Evolutionary conservation across 2,113 vertebrate species (phyloP), one percentile per base, ranked within the genome.

Genomic region (Lamprotornis superbus): DNA sequence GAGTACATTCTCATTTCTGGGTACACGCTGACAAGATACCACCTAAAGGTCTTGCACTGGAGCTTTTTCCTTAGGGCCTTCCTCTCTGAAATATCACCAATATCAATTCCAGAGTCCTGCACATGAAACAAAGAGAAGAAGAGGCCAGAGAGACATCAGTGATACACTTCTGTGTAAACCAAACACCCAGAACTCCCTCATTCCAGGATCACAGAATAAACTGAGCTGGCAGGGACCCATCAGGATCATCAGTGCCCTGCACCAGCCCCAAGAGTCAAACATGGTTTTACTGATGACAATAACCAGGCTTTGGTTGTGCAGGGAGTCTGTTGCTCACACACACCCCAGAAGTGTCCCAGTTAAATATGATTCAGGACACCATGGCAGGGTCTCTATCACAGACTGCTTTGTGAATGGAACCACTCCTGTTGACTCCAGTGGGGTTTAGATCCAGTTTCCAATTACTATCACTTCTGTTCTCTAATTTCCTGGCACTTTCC

Each of bases 1-100:
- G 98, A 98, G 91, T 99, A 99, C 99, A 99, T 99, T 94, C 99
- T 99, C 99, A 99, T 99, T 96, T 99, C 99, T 2, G 99, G 99
- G 94, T 99, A 99, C 91, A 99, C 99, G 33, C 98, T 99, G 97
- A 99, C 99, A 93, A 99, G 98, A 82, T 99, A 99, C 99, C 99
- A 99, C 27, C 99, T 98, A 85, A 99, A 99, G 18, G 99, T 99
- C 98, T 99, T 99, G 97, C 99, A 99, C 92, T 99, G 99, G 46
- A 99, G 98, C 92, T 98, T 98, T 50, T 99, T 99, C 96, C 99
- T 98, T 88, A 99, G 97, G 52, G 99, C 99, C 95, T 99, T 99
- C 95, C 99, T 98, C 81, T 99, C 98, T 0, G 98, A 98, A 94
- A 99, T 98, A 94, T 99, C 99, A 3, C 99, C 99, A 6, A 99